Evolutionary conservation across 2,113 vertebrate genomes (phyloP).

Genomic region (Danionella cerebrum): DNA sequence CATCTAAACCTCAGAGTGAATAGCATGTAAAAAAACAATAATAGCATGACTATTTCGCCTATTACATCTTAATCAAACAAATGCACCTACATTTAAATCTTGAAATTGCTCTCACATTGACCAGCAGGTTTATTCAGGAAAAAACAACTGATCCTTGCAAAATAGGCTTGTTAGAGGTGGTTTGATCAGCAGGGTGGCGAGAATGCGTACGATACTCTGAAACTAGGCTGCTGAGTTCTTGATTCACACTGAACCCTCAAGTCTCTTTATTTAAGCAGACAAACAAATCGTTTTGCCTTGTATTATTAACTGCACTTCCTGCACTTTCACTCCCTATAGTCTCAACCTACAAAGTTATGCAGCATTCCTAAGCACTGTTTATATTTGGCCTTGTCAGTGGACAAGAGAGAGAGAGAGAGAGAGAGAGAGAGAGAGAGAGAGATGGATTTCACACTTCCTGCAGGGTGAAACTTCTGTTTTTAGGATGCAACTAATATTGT

Average conservation of each 20-base stretch:
- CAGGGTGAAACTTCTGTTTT: not conserved
- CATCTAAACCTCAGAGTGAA: too few relatives aligned
- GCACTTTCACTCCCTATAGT: not conserved
- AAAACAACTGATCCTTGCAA: not conserved
- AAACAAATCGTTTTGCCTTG: not conserved
- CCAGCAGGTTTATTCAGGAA: not conserved
- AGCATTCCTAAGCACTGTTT: not conserved
- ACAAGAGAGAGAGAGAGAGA: not conserved
- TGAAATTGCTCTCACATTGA: too few relatives aligned
- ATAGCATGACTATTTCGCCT: too few relatives aligned
- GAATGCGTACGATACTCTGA: not conserved
- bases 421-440: not conserved
- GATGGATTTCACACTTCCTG: not conserved
- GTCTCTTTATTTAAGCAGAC: not conserved
- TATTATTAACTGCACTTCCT: not conserved
- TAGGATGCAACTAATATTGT: too few relatives aligned
- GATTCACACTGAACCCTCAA: not conserved
- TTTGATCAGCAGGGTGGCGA: not conserved
- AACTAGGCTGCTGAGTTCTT: not conserved
- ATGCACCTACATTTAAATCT: too few relatives aligned
- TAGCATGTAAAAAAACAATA: too few relatives aligned
- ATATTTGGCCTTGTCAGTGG: slow-evolving; percentile 11
- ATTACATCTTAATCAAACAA: too few relatives aligned
- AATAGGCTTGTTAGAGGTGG: not conserved
- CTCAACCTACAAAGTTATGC: slow-evolving; percentile 6